Percentiles rank a stretch among this genome's conserved stretches.
These are phyloP conservation scores for Phycodurus eques DNA, from an alignment of 2,113 vertebrate species.

Conservation along the genomic window DNA sequence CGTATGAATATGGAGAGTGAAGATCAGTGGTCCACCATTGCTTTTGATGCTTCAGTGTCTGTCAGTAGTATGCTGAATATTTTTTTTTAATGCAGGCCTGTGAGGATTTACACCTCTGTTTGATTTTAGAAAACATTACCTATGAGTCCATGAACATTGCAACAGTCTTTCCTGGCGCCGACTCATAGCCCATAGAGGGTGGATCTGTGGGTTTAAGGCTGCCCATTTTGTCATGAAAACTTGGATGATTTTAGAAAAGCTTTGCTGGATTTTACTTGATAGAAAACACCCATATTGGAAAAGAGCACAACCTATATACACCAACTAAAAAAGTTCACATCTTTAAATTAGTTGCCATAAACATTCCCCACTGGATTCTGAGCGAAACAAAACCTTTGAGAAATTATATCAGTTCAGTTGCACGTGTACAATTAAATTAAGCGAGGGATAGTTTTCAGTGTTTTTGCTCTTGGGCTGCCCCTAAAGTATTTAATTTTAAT, in stretches of 20 bases:
- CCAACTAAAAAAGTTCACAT: not conserved
- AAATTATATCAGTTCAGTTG: no score
- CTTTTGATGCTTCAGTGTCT: constrained; percentile 21
- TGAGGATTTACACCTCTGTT: constrained; percentile 16
- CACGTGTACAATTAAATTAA: no score
- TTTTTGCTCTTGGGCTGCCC: no score
- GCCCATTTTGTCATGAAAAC: constrained; percentile 35
- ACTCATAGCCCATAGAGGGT: not conserved
- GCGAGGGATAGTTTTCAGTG: no score
- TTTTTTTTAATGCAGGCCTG: not conserved
- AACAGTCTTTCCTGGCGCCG: constrained; percentile 6
- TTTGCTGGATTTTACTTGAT: constrained; percentile 49
- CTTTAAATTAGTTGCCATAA: no score
- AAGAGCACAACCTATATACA: constrained; percentile 14
- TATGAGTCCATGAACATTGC: constrained; percentile 14
- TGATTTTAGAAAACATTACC: constrained; percentile 24
- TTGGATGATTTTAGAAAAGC: constrained; percentile 47
- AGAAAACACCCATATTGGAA: constrained; percentile 25
- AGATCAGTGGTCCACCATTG: constrained; percentile 1
- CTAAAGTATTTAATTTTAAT: no score
- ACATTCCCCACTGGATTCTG: no score
- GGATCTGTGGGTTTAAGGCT: constrained; percentile 13
- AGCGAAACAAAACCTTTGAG: no score
- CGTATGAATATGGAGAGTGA: not conserved
- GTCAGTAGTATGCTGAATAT: constrained; percentile 6